Base-by-base conservation (phyloP, 2,888 invertebrate species). In the Mechanitis messenoides region DNA sequence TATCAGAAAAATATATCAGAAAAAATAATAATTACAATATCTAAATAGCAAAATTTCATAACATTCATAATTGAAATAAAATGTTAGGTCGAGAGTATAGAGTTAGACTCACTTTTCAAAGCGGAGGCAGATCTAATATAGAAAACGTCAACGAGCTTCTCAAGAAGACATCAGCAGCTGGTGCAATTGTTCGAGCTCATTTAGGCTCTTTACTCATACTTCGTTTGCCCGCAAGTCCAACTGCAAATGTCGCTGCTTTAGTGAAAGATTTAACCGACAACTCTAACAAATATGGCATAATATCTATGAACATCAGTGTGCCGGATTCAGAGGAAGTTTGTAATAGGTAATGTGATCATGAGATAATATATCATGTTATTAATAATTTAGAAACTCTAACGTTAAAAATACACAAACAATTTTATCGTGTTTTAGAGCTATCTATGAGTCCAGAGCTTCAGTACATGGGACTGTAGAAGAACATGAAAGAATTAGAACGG, bases 301-400 rank as follows among this genome's bases (percentile, higher is more conserved):
- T 71, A 0, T 79, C 85, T 0, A 71, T 88, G 64, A 76, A 77
- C 56, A 77, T 89, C 46, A 84, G 79, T 53, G 70, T 88, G 46
- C 80, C 88, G 0, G 88, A 89, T 69, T 79, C 82, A 2, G 84
- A 87, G 50, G 88, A 89, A 67, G 80, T 87, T 2, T 81, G 76
- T 64, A 77, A 71, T 60, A 83, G 88, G 88, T 88, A 63, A 9
- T 42, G 42, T 42, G 6, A 60, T 35, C 3, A 47, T 35, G 45
- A 20, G 28, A 20, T 33, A 42, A n/a, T 50, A 28, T 38, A 20
- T 20, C 20, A 20, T 20, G 20, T 20, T 20, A 20, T 20, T 20
- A 20, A 20, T 20, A 20, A 20, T 20, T 20, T 20, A 20, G 20
- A 20, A 20, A 20, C 20, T 20, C 20, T 20, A 20, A 20, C 20